Evolutionary conservation across 2,113 vertebrate genomes (phyloP).

Genomic region (Lates calcarifer): DNA sequence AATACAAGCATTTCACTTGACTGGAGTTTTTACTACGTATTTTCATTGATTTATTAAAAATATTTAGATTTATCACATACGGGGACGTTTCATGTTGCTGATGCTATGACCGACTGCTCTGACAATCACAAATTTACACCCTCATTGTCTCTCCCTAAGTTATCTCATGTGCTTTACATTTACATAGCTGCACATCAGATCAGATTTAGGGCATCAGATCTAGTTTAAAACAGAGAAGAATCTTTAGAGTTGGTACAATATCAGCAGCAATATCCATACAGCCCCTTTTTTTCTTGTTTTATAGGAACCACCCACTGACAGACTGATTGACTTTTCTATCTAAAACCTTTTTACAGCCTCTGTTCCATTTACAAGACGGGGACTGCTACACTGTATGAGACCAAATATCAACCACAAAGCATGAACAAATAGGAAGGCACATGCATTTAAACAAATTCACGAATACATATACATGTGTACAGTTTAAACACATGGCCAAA

Average conservation of each 20-base stretch:
- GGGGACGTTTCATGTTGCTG: too few species aligned
- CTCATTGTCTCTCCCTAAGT: too few species aligned
- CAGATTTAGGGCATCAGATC: neutral
- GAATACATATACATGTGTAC: neutral
- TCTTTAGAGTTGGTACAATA: neutral
- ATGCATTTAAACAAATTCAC: neutral
- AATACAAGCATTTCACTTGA: too few species aligned
- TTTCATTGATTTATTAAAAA: too few species aligned
- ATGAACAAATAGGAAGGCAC: neutral
- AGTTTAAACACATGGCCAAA: neutral
- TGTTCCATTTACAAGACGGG: conserved; percentile 22
- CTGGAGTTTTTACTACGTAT: too few species aligned
- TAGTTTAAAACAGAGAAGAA: neutral
- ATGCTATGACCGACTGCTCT: too few species aligned
- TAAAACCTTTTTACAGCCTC: conserved; percentile 31
- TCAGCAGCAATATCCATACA: neutral
- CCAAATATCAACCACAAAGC: neutral
- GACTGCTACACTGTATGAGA: neutral
- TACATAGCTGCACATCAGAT: neutral
- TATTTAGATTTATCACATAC: too few species aligned
- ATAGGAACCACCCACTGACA: conserved; percentile 14
- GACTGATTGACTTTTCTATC: conserved; percentile 52
- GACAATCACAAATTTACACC: too few species aligned
- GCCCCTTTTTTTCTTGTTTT: conserved; percentile 17
- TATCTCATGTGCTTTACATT: too few species aligned